These are phyloP conservation scores for Sardina pilchardus DNA, from an alignment of 2,113 vertebrate species.

Conservation along the genomic window DNA sequence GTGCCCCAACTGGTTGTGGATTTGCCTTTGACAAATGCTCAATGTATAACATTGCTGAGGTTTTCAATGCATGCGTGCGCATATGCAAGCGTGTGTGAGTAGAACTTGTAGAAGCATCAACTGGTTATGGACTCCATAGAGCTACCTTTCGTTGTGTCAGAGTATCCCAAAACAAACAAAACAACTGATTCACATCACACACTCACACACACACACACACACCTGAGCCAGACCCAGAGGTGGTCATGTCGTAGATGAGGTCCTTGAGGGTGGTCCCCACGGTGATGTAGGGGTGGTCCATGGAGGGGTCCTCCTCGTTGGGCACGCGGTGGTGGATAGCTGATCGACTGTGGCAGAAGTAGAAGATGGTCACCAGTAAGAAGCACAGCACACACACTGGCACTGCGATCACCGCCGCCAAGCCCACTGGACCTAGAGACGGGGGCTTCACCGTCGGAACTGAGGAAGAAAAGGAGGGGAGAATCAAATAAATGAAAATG, in stretches of 20 bases:
- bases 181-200: background rate
- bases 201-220: slow-evolving; percentile 24
- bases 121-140: too few species aligned
- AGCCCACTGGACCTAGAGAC: slow-evolving; percentile 85
- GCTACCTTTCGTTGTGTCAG: too few species aligned
- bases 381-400: slow-evolving; percentile 95
- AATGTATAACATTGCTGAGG: too few species aligned
- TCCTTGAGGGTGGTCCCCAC: slow-evolving; percentile 96
- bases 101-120: too few species aligned
- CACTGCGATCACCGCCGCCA: slow-evolving; percentile 91
- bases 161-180: background rate
- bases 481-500: too few species aligned
- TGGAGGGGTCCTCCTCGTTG: slow-evolving; percentile 91
- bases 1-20: too few species aligned
- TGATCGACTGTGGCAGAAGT: slow-evolving; percentile 89
- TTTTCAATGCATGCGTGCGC: too few species aligned
- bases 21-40: too few species aligned
- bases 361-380: slow-evolving; percentile 88
- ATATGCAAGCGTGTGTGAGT: too few species aligned
- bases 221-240: slow-evolving; percentile 97
- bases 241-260: slow-evolving; percentile 98
- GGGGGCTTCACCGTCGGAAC: slow-evolving; percentile 59
- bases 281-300: slow-evolving; percentile 94
- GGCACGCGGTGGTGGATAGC: slow-evolving; percentile 93
- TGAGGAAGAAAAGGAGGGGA: slow-evolving; percentile 28